phyloP scores from a whole-genome alignment of 2,888 invertebrate species.

The Caradrina kadenii region DNA sequence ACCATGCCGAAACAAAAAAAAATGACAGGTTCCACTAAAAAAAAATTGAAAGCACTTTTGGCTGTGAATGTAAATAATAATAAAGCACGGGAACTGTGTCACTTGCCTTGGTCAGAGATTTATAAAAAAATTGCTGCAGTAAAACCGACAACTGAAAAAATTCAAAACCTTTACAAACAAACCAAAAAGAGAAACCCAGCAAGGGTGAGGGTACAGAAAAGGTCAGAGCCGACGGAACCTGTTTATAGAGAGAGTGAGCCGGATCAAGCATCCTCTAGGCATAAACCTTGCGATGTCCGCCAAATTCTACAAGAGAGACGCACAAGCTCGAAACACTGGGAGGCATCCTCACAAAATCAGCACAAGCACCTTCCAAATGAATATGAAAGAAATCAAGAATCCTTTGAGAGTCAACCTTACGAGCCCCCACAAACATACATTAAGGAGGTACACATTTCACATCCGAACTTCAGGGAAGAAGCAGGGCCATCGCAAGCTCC shows the following conservation, averaged over 20 bases:
- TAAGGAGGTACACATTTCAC: background rate
- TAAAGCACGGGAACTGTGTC: slow-evolving; percentile 20
- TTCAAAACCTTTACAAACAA: background rate
- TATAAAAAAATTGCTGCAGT: slow-evolving; percentile 17
- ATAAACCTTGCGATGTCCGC: background rate
- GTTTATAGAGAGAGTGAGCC: background rate
- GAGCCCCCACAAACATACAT: background rate
- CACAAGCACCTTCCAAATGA: background rate
- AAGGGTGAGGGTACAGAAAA: background rate
- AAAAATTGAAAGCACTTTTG: slow-evolving; percentile 15
- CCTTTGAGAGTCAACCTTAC: background rate
- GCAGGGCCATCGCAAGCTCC: background rate
- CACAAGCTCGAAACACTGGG: background rate
- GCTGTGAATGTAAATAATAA: slow-evolving; percentile 23
- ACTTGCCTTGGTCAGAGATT: slow-evolving; percentile 21
- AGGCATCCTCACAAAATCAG: background rate
- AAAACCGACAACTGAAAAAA: background rate
- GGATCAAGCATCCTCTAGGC: background rate
- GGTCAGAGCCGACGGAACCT: background rate
- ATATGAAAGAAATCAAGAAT: background rate
- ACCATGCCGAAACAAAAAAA: slow-evolving; percentile 26
- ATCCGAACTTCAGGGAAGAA: background rate
- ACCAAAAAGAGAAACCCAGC: background rate
- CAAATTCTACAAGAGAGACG: background rate
- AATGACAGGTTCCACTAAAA: background rate